Evolutionary conservation across 1,140 invertebrate genomes (phyloP).

Genomic region (Drosophila quadrilineata): DNA sequence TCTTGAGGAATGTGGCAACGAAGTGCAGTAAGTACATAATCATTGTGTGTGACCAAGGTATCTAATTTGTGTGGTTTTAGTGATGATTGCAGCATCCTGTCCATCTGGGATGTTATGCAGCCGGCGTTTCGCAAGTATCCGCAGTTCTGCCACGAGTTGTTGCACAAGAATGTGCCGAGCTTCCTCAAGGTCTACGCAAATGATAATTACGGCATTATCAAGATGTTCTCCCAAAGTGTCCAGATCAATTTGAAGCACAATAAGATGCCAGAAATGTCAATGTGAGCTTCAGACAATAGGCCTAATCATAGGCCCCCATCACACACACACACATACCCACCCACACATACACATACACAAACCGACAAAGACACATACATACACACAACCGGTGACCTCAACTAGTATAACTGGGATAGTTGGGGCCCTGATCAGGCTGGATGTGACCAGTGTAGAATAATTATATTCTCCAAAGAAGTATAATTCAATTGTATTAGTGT

Average conservation of each 20-base stretch:
- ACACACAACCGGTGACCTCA: too few species aligned
- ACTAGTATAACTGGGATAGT: too few species aligned
- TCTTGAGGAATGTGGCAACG: slow-evolving; percentile 69
- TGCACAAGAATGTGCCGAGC: slow-evolving; percentile 75
- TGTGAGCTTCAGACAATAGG: slow-evolving; percentile 41
- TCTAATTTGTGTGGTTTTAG: slow-evolving; percentile 33
- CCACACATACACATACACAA: too few species aligned
- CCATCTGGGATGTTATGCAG: slow-evolving; percentile 79
- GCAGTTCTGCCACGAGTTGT: slow-evolving; percentile 75
- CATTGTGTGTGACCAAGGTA: background rate
- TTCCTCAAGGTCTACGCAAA: slow-evolving; percentile 78
- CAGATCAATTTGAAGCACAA: slow-evolving; percentile 78
- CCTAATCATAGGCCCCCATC: background rate
- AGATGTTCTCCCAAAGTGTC: slow-evolving; percentile 81
- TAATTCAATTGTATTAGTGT: slow-evolving; percentile 32
- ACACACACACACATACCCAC: too few species aligned
- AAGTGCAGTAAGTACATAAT: slow-evolving; percentile 51
- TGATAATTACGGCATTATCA: slow-evolving; percentile 73
- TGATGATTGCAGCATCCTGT: slow-evolving; percentile 70
- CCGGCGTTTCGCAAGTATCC: slow-evolving; percentile 75
- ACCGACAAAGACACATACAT: too few species aligned
- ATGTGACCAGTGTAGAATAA: slow-evolving; percentile 39
- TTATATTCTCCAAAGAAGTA: slow-evolving; percentile 7
- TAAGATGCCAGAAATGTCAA: slow-evolving; percentile 77
- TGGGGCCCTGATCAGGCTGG: too few species aligned